Percentiles rank a stretch among this genome's conserved stretches.
Evolutionary conservation across 2,888 invertebrate species (phyloP).

Genomic region (Apodemia mormo): DNA sequence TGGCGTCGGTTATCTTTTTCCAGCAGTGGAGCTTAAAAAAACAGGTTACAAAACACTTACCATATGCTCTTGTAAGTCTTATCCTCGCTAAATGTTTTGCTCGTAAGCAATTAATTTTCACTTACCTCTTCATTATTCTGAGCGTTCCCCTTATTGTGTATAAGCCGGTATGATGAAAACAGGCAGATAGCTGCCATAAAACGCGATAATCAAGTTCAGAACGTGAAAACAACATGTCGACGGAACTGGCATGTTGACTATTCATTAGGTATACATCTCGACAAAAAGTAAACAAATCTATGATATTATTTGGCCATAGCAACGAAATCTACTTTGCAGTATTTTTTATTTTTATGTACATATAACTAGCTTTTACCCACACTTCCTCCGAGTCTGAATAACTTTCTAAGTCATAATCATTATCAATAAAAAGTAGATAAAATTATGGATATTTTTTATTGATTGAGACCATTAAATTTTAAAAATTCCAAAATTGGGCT

Average conservation of each 20-base stretch:
- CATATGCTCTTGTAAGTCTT: neutral
- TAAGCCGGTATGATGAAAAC: slow-evolving; percentile 31
- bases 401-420: too few species aligned
- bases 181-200: slow-evolving; percentile 47
- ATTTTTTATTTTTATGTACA: too few species aligned
- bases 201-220: slow-evolving; percentile 55
- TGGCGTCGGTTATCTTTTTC: too few species aligned
- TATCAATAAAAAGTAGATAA: too few species aligned
- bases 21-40: too few species aligned
- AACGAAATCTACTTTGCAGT: neutral
- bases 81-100: neutral
- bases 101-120: slow-evolving; percentile 53
- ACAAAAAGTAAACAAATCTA: slow-evolving; percentile 68
- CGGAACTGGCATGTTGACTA: slow-evolving; percentile 54
- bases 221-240: slow-evolving; percentile 48
- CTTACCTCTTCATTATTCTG: slow-evolving; percentile 48
- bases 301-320: slow-evolving; percentile 48
- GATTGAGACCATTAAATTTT: too few species aligned
- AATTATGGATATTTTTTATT: too few species aligned
- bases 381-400: too few species aligned
- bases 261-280: slow-evolving; percentile 68
- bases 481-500: too few species aligned
- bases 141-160: slow-evolving; percentile 34
- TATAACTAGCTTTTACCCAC: too few species aligned
- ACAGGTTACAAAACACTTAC: too few species aligned